Evolutionary conservation across 2,797 vertebrate species (phyloP).

Genomic region (Tapera naevia): DNA sequence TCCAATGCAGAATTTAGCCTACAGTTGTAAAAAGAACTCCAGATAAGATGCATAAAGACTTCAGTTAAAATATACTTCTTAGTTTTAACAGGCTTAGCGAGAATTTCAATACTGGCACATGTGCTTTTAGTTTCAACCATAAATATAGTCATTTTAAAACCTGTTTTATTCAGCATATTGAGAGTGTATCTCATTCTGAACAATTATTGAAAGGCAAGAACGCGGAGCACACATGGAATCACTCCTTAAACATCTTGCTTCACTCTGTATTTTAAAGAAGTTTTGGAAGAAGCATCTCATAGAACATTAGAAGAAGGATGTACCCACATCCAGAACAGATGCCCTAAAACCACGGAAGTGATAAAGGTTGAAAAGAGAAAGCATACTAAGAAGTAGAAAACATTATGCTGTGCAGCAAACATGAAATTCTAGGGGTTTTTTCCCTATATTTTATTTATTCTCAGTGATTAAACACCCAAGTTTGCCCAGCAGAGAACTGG

Average conservation of each 20-base stretch:
- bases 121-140: not conserved
- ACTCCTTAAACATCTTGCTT: not conserved
- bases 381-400: not conserved
- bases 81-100: not conserved
- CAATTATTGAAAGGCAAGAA: not conserved
- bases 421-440: rapidly evolving
- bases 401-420: not conserved
- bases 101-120: not conserved
- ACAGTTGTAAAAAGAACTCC: not conserved
- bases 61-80: conserved; percentile 5
- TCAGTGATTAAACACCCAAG: not conserved
- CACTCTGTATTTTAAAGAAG: not conserved
- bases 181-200: not conserved
- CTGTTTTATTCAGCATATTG: not conserved
- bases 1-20: not conserved
- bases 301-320: not conserved
- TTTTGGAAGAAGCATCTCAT: not conserved
- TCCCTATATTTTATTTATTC: not conserved
- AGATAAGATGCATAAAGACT: not conserved
- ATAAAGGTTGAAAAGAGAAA: not conserved
- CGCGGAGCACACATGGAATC: rapidly evolving
- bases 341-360: not conserved
- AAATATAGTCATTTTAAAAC: not conserved
- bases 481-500: not conserved
- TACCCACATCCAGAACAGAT: not conserved